These are phyloP conservation scores for Lasioglossum pauxillum DNA, from an alignment of 2,888 invertebrate genomes.

Conservation along the genomic window DNA sequence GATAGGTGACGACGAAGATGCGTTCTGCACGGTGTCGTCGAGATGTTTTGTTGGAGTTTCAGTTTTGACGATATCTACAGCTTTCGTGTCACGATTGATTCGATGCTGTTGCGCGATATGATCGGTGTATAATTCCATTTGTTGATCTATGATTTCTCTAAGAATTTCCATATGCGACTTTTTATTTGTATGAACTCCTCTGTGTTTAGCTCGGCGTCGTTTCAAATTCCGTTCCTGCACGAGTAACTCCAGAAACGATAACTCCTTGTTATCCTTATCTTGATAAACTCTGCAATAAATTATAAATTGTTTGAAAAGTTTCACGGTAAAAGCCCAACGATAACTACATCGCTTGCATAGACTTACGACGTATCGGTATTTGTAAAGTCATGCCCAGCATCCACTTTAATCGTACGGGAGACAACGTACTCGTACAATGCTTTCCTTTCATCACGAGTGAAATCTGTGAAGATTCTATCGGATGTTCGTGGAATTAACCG, in stretches of 20 bases:
- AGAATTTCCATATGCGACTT: slow-evolving; percentile 81
- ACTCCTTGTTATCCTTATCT: slow-evolving; percentile 59
- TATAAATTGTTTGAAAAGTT: background rate
- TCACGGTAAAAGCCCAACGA: background rate
- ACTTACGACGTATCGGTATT: slow-evolving; percentile 78
- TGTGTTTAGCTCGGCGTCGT: slow-evolving; percentile 80
- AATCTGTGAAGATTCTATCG: slow-evolving; percentile 82
- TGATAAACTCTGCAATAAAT: slow-evolving; percentile 56
- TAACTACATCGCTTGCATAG: background rate
- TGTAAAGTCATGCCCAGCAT: slow-evolving; percentile 79
- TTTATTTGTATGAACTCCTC: slow-evolving; percentile 82
- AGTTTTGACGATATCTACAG: background rate
- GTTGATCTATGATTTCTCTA: slow-evolving; percentile 81
- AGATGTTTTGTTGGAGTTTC: background rate
- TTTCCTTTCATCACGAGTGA: slow-evolving; percentile 82
- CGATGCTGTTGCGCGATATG: slow-evolving; percentile 65
- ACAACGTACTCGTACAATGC: slow-evolving; percentile 82
- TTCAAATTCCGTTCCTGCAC: slow-evolving; percentile 82
- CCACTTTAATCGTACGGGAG: slow-evolving; percentile 77
- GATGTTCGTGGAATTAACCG: slow-evolving; percentile 83
- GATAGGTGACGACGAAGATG: background rate
- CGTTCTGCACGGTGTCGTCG: background rate
- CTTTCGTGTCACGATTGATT: slow-evolving; percentile 4
- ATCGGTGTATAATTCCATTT: slow-evolving; percentile 81
- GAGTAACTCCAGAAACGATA: slow-evolving; percentile 78